Base-by-base conservation (phyloP, 2,797 vertebrate genomes). In the Microctenopoma steveboyesi region DNA sequence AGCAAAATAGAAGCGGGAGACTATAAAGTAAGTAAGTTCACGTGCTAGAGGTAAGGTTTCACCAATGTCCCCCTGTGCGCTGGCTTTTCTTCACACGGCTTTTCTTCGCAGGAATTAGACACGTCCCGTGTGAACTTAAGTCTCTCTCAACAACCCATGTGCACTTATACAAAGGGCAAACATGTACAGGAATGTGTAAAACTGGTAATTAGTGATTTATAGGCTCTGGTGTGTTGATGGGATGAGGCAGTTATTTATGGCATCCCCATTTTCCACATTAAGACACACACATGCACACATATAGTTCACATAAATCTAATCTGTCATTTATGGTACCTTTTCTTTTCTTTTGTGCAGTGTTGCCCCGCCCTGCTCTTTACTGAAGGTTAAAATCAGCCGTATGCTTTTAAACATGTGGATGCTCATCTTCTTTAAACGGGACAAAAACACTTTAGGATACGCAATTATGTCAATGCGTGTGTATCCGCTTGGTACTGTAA, bases 181-280 rank as follows among this genome's bases (percentile, higher is more conserved):
- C 60, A 46, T 3, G 1, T n/a, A 49, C 60, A 78, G 74, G 76
- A 81, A 85, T 83, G 77, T 37, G 9, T 64, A 39, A 12, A 85
- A 73, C n/a, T 10, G 14, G 27, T 86, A 64, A 79, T 88, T 85
- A 89, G 56, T 16, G 61, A 79, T 86, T 87, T 86, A 86, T 52
- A 59, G 71, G 57, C 53, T 68, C 51, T 65, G 57, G 47, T 51
- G 63, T 77, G 78, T 80, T 48, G 57, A 82, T 71, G 62, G 9
- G 54, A 64, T 59, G 40, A 68, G 70, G 54, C 22, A 22, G 48
- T 56, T 78, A 62, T 88, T 82, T 83, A 76, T 64, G 58, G 59
- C 58, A 65, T 62, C 71, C 83, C 59, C 74, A 69, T 30, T 2
- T 9, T 27, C 8, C 25, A 48, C 35, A 37, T 56, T 49, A 48